phyloP scores from a whole-genome alignment of 2,113 vertebrate species.

The Agapornis roseicollis region DNA sequence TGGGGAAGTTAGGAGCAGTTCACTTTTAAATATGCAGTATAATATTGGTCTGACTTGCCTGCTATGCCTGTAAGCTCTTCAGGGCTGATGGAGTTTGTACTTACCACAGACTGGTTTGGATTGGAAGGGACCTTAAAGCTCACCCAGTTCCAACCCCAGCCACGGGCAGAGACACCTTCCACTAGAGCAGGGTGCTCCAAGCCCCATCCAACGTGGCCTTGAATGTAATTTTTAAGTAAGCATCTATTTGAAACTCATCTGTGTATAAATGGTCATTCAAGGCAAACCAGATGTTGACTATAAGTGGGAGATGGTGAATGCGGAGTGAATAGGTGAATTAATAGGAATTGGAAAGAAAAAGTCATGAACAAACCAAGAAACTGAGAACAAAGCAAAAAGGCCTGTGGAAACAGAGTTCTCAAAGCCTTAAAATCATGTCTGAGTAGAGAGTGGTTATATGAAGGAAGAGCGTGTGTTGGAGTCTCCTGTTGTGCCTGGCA shows the following conservation, averaged over 20 bases:
- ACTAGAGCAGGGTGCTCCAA: neutral
- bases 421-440: neutral
- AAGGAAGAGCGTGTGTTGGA: fast-evolving
- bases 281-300: neutral
- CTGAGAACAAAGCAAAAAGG: neutral
- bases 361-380: neutral
- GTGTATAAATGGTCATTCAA: neutral
- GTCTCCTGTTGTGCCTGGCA: neutral
- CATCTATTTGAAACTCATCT: neutral
- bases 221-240: neutral
- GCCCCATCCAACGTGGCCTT: neutral
- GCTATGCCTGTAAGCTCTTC: neutral
- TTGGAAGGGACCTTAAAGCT: neutral
- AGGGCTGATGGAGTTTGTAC: neutral
- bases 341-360: neutral
- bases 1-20: neutral
- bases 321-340: neutral
- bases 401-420: neutral
- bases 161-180: neutral
- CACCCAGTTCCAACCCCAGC: neutral
- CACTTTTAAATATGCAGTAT: neutral
- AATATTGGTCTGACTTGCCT: neutral
- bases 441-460: neutral
- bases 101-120: neutral
- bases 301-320: fast-evolving